Evolutionary conservation across 2,797 vertebrate species (phyloP).

Genomic region (Eptatretus atami): DNA sequence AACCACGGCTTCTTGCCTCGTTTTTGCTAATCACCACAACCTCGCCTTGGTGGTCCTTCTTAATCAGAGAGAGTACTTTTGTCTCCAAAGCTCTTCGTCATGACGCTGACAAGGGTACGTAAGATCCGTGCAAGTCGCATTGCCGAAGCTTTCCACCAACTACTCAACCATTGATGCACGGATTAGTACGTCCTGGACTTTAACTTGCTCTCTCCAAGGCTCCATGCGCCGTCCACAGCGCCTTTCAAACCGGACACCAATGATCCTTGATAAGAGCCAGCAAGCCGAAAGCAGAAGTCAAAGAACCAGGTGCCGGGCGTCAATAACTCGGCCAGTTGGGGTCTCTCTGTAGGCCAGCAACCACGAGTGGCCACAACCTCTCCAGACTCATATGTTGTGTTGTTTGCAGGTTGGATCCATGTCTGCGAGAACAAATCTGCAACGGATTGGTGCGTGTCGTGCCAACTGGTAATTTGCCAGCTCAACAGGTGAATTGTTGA

Average conservation of each 20-base stretch:
- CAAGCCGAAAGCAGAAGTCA: slow-evolving; percentile 98
- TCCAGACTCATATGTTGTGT: slow-evolving; percentile 16
- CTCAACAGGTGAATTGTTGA: no score
- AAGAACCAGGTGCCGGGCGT: slow-evolving; percentile 57
- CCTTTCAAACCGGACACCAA: slow-evolving; percentile 89
- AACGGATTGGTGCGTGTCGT: no score
- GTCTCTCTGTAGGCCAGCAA: slow-evolving; percentile 97
- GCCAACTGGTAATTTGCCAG: no score
- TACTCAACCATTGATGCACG: slow-evolving; percentile 90
- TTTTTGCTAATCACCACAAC: no score
- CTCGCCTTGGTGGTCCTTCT: no score
- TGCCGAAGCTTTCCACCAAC: slow-evolving; percentile 80
- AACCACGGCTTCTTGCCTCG: no score
- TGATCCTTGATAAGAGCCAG: slow-evolving; percentile 73
- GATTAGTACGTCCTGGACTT: slow-evolving; percentile 98
- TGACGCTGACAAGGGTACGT: slow-evolving; percentile 69
- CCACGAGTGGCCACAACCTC: slow-evolving; percentile 82
- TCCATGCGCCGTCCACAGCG: slow-evolving; percentile 92
- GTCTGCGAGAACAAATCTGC: no score
- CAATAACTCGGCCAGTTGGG: slow-evolving; percentile 80
- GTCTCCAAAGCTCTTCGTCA: slow-evolving; percentile 20
- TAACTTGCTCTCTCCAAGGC: slow-evolving; percentile 96
- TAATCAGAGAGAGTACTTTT: no score
- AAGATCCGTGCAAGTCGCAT: slow-evolving; percentile 82
- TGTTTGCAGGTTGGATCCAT: no score